phyloP scores from a whole-genome alignment of 1,140 invertebrate species.

The Trypoxylus dichotomus region DNA sequence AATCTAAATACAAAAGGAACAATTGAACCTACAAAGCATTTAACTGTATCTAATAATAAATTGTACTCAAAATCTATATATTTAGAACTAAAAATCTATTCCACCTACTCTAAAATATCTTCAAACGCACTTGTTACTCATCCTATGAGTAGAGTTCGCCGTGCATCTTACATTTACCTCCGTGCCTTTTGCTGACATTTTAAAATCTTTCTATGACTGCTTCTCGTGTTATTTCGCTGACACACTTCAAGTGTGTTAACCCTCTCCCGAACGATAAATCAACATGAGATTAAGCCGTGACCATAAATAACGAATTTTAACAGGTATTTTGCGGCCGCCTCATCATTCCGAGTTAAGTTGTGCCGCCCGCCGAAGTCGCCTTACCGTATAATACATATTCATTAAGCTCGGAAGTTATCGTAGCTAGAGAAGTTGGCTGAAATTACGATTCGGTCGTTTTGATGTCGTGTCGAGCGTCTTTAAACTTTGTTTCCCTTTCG shows the following conservation, averaged over 20 bases:
- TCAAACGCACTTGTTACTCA: neutral
- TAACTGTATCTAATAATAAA: neutral
- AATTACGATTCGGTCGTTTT: neutral
- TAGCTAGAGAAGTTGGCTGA: neutral
- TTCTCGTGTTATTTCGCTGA: neutral
- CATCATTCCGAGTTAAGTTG: constrained; percentile 3
- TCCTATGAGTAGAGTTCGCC: neutral
- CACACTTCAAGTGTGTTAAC: constrained; percentile 23
- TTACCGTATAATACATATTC: constrained; percentile 10
- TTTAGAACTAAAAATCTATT: neutral
- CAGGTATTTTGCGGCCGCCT: constrained; percentile 14
- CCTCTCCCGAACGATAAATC: neutral
- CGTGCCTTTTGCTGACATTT: neutral
- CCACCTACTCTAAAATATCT: neutral
- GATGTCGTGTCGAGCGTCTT: constrained; percentile 5
- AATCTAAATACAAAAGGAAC: no score
- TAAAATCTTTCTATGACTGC: neutral
- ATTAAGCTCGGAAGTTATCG: neutral
- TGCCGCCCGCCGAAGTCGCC: neutral
- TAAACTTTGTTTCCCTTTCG: neutral
- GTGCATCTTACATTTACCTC: neutral
- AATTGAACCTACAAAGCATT: no score
- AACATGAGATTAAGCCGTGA: constrained; percentile 6
- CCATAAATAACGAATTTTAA: constrained; percentile 23
- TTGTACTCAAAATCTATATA: neutral